A percentile compares a stretch with the other conserved stretches of the same genome.
phyloP scores from a whole-genome alignment of 2,113 vertebrate genomes.

The Anarrhichthys ocellatus region DNA sequence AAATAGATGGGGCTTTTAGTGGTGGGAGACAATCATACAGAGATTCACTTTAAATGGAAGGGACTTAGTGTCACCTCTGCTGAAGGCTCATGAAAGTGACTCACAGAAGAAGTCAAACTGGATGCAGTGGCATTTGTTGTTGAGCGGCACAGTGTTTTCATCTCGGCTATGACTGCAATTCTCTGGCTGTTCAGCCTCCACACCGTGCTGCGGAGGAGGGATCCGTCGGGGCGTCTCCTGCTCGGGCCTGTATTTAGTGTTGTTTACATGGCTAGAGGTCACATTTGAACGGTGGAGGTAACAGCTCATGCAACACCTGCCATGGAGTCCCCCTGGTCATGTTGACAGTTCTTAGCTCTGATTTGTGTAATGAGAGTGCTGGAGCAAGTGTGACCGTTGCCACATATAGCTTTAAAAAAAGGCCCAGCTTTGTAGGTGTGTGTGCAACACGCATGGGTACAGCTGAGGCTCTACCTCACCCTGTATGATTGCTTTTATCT shows the following conservation, averaged over 20 bases:
- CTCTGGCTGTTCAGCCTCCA: conserved; percentile 7
- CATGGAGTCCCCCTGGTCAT: conserved; percentile 57
- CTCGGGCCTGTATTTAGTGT: conserved; percentile 39
- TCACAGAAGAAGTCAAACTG: conserved; percentile 57
- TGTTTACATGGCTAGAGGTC: conserved; percentile 60
- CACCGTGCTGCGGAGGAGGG: conserved; percentile 26
- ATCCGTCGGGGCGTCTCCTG: neutral
- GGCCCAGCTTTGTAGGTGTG: neutral
- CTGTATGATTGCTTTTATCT: neutral
- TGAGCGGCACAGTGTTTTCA: conserved; percentile 19
- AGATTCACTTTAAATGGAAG: conserved; percentile 27
- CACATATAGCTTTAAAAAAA: neutral
- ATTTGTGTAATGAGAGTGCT: conserved; percentile 62
- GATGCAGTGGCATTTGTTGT: conserved; percentile 49
- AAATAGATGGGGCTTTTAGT: conserved; percentile 9
- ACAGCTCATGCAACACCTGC: conserved; percentile 67
- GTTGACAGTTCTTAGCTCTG: conserved; percentile 55
- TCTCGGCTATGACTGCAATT: conserved; percentile 31
- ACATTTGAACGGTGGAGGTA: conserved; percentile 34
- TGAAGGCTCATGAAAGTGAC: conserved; percentile 57
- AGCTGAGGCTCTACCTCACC: neutral
- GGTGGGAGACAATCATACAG: conserved; percentile 24
- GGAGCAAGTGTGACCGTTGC: conserved; percentile 35
- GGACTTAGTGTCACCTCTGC: conserved; percentile 44
- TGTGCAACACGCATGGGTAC: neutral